These are phyloP conservation scores for Pseudomyrmex dendroicus DNA, from an alignment of 1,140 invertebrate genomes.

Conservation along the genomic window DNA sequence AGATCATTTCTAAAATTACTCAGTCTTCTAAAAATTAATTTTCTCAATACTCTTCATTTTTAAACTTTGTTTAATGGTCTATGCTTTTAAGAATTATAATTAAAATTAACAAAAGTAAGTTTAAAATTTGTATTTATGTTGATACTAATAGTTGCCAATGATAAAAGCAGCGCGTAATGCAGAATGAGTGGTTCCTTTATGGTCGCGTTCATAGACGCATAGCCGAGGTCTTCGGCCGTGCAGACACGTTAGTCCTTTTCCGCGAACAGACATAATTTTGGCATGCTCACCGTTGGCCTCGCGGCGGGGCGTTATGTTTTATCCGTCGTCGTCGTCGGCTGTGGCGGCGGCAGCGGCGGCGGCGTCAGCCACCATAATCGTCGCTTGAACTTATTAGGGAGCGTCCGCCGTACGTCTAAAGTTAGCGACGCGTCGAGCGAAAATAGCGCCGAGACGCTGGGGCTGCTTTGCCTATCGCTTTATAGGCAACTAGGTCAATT, in stretches of 20 bases:
- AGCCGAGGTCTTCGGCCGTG: slow-evolving; percentile 80
- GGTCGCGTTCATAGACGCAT: slow-evolving; percentile 36
- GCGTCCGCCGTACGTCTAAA: slow-evolving; percentile 82
- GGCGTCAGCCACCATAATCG: slow-evolving; percentile 79
- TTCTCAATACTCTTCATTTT: slow-evolving; percentile 5
- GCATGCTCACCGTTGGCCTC: slow-evolving; percentile 72
- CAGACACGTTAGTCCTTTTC: slow-evolving; percentile 66
- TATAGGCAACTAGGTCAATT: slow-evolving; percentile 85
- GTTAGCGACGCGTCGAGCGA: slow-evolving; percentile 79
- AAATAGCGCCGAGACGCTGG: slow-evolving; percentile 81
- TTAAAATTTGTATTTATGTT: neutral
- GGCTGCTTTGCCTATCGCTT: slow-evolving; percentile 76
- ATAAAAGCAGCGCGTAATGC: slow-evolving; percentile 22
- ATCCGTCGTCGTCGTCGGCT: slow-evolving; percentile 52
- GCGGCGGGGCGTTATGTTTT: slow-evolving; percentile 63
- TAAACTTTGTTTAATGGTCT: neutral
- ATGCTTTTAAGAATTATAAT: slow-evolving; percentile 24
- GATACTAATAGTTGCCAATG: slow-evolving; percentile 21
- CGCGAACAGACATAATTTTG: slow-evolving; percentile 79
- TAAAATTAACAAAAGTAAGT: neutral
- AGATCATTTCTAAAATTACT: slow-evolving; percentile 34
- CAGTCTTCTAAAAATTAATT: slow-evolving; percentile 29
- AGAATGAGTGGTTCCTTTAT: slow-evolving; percentile 40
- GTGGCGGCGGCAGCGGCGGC: slow-evolving; percentile 20
- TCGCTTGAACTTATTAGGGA: slow-evolving; percentile 85